phyloP scores from a whole-genome alignment of 2,797 vertebrate species.

The Pipistrellus nathusii region DNA sequence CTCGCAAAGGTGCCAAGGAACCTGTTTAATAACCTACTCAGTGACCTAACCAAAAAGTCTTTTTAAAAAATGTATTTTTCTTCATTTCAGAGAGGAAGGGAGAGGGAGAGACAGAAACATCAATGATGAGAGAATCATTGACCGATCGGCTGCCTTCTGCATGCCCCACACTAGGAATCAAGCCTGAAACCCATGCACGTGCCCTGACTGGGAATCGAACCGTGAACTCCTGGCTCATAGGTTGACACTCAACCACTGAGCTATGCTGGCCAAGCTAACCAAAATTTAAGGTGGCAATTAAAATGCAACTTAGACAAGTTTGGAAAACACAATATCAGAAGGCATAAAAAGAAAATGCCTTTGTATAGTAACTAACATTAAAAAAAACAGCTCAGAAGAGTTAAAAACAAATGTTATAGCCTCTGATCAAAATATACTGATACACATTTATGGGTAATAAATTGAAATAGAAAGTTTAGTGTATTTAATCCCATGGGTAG shows the following conservation, averaged over 20 bases:
- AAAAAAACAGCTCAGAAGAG: background rate
- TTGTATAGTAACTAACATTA: background rate
- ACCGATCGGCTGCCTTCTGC: too few species aligned
- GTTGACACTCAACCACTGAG: too few species aligned
- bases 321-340: background rate
- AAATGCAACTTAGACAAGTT: background rate
- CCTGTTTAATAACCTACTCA: background rate
- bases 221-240: too few species aligned
- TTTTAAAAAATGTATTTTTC: background rate
- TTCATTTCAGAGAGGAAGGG: too few species aligned
- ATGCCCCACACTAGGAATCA: too few species aligned
- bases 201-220: too few species aligned
- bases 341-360: background rate
- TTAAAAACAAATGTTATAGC: background rate
- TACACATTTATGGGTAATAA: background rate
- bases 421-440: background rate
- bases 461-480: background rate
- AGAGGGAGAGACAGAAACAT: too few species aligned
- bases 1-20: background rate
- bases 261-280: background rate
- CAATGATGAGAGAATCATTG: too few species aligned
- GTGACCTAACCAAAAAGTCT: background rate
- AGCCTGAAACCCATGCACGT: too few species aligned
- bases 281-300: slow-evolving; percentile 21
- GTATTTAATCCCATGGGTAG: background rate